A percentile compares a stretch with the other conserved stretches of the same genome.
phyloP scores from a whole-genome alignment of 1,140 invertebrate species.

The Orchesella cincta region DNA sequence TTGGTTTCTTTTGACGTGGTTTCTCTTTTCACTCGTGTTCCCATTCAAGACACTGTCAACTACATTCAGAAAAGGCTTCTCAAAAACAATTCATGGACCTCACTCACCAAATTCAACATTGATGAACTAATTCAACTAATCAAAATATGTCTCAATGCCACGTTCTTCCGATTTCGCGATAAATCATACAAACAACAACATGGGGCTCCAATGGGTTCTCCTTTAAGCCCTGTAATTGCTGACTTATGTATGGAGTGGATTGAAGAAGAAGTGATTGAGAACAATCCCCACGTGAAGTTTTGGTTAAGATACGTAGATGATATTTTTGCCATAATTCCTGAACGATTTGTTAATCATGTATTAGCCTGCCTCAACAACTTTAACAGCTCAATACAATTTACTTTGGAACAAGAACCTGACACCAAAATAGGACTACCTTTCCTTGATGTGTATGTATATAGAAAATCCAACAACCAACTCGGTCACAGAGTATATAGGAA shows the following conservation, averaged over 20 bases:
- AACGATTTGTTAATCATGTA: not conserved
- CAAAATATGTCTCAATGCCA: slow-evolving; percentile 14
- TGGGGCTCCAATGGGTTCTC: slow-evolving; percentile 36
- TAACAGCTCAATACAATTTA: not conserved
- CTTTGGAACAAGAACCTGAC: not conserved
- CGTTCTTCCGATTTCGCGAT: slow-evolving; percentile 31
- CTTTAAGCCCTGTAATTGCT: slow-evolving; percentile 21
- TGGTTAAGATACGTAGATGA: slow-evolving; percentile 31
- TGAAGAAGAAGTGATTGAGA: slow-evolving; percentile 21
- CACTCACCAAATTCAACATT: not conserved
- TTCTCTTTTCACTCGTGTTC: slow-evolving; percentile 7
- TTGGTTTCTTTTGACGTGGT: slow-evolving; percentile 30
- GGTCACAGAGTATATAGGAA: not conserved
- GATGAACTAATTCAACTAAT: slow-evolving; percentile 31
- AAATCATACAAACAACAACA: slow-evolving; percentile 36
- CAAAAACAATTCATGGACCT: not conserved
- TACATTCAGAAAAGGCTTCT: not conserved
- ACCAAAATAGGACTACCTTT: not conserved
- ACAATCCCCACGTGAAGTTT: slow-evolving; percentile 11
- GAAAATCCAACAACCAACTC: not conserved
- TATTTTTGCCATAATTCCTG: not conserved
- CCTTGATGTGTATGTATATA: not conserved
- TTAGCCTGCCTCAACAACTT: not conserved
- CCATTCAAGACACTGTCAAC: slow-evolving; percentile 18
- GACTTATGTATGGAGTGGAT: slow-evolving; percentile 33